phyloP scores from a whole-genome alignment of 2,797 vertebrate species.

The Enoplosus armatus region DNA sequence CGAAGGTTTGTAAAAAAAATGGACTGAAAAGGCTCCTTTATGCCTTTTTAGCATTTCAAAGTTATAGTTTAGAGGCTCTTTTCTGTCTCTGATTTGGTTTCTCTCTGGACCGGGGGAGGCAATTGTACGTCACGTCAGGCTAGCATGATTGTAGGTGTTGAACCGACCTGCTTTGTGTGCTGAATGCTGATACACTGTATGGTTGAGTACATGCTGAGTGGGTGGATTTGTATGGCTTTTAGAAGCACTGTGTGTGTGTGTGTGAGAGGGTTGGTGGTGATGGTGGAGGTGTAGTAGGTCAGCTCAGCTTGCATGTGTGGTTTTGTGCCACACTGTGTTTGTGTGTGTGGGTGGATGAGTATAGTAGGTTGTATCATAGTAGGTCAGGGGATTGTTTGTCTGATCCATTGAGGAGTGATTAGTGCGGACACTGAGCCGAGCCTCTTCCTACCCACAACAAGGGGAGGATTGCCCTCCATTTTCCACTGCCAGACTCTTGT shows the following conservation, averaged over 20 bases:
- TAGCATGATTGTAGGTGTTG: constrained; percentile 40
- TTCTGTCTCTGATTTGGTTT: constrained; percentile 20
- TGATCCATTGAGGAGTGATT: constrained; percentile 80
- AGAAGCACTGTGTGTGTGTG: constrained; percentile 24
- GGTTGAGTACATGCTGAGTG: constrained; percentile 49
- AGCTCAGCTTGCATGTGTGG: constrained; percentile 38
- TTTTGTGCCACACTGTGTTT: constrained; percentile 16
- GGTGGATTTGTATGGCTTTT: constrained; percentile 47
- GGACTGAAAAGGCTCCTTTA: constrained; percentile 9
- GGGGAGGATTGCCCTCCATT: constrained; percentile 63
- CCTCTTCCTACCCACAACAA: constrained; percentile 62
- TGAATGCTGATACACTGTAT: constrained; percentile 31
- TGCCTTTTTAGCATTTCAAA: constrained; percentile 4
- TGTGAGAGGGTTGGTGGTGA: constrained; percentile 3
- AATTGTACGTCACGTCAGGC: constrained; percentile 19
- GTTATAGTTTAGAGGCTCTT: background rate
- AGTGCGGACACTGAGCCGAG: constrained; percentile 68
- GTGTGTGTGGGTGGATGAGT: constrained; percentile 41
- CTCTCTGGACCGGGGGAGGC: constrained; percentile 14
- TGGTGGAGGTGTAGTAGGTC: constrained; percentile 45
- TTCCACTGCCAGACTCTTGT: constrained; percentile 46
- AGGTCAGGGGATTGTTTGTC: constrained; percentile 80
- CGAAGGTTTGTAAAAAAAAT: constrained; percentile 7
- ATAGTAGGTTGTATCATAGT: constrained; percentile 68
- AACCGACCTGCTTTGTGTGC: constrained; percentile 39